Evolutionary conservation across 2,113 vertebrate species (phyloP), one percentile per base, ranked within the genome.

Genomic region (Puma concolor): DNA sequence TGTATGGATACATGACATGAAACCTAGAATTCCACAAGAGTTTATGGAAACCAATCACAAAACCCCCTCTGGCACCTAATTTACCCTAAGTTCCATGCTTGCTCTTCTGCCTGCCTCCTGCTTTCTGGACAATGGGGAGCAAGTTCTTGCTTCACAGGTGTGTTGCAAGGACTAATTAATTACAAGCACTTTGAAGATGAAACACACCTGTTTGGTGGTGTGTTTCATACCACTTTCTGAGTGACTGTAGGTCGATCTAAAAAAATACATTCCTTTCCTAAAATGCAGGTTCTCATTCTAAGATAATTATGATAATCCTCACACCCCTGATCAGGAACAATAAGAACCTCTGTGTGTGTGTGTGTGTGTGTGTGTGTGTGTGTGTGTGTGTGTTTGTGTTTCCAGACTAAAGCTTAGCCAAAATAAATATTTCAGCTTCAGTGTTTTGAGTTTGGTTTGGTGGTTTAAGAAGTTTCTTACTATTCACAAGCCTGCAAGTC

Each of bases 121-220:
- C 91, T 67, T 87, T 96, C 81, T 91, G 77, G 91, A 84, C 71
- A 82, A 33, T 93, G 91, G 74, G 90, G 72, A 81, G 41, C 4
- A 36, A 88, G 77, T 17, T 54, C 82, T 98, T 97, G 66, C 95
- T 94, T 97, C 95, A 97, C 94, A 93, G 95, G 93, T 96, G 36
- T 98, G 94, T 97, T 97, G 98, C 94, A 96, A 93, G 93, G 67
- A 71, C 7, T 94, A 88, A 97, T 94, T 97, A 97, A 94, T 97
- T 92, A 76, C 36, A 91, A 97, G 97, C 95, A 81, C 96, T 98
- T 98, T 98, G 98, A 99, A 99, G 99, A 98, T 97, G 98, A 98
- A 99, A 98, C 99, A 94, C 95, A 93, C 95, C 88, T 94, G 85
- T 87, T 48, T 95, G 88, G 66, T 95, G 71, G 77, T 95, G 33